phyloP scores from a whole-genome alignment of 2,113 vertebrate species.

The Apteryx mantelli region DNA sequence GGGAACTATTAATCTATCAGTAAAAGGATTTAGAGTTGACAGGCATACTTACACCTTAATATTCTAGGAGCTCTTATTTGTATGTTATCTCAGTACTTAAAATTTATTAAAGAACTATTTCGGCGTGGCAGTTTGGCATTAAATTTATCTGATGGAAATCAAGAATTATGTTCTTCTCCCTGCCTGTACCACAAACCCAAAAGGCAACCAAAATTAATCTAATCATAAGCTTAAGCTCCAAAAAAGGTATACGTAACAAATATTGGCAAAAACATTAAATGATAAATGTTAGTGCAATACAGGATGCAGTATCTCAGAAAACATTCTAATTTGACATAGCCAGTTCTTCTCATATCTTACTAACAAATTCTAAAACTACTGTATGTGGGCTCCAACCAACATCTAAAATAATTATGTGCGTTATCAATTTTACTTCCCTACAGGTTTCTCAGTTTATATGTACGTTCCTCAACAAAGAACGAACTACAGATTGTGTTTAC shows the following conservation, averaged over 20 bases:
- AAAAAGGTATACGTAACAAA: not conserved
- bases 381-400: not conserved
- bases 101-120: constrained; percentile 20
- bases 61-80: constrained; percentile 40
- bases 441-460: not conserved
- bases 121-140: not conserved
- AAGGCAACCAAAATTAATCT: not conserved
- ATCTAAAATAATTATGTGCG: not conserved
- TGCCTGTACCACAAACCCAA: not conserved
- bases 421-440: not conserved
- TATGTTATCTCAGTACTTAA: constrained; percentile 28
- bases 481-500: not conserved
- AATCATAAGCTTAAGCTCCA: not conserved
- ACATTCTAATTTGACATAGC: not conserved
- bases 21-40: constrained; percentile 51
- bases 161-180: not conserved
- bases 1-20: constrained; percentile 27
- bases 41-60: constrained; percentile 27
- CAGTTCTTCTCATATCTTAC: not conserved
- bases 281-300: not conserved
- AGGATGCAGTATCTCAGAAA: not conserved
- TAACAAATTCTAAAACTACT: not conserved
- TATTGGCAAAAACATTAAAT: not conserved
- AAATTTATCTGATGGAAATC: not conserved
- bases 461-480: not conserved